Percentiles rank a stretch among this genome's conserved stretches.
Conservation (phyloP, 2,888 invertebrate genomes). For the Sinodicranocentrus sp. region DNA sequence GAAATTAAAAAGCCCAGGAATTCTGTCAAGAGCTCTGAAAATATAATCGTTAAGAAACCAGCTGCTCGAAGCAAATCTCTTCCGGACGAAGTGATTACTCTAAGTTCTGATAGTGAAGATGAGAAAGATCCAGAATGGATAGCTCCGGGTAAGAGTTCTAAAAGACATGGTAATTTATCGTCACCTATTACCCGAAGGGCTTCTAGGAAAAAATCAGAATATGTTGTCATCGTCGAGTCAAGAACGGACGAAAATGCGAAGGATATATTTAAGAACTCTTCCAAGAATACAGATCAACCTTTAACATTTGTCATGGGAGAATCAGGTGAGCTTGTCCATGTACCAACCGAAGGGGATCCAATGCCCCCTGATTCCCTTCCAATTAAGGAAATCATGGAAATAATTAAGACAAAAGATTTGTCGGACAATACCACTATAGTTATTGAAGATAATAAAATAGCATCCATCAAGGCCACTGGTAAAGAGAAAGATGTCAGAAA, state of each 20-base stretch:
- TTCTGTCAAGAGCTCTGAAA: not conserved
- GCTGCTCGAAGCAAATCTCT: not conserved
- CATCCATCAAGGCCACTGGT: constrained; percentile 6
- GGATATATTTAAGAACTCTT: constrained; percentile 31
- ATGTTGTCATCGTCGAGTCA: constrained; percentile 54
- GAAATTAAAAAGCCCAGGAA: not conserved
- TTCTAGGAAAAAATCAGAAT: constrained; percentile 47
- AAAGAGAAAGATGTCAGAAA: not conserved
- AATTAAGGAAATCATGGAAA: constrained; percentile 58
- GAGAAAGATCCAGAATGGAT: constrained; percentile 59
- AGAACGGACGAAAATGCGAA: constrained; percentile 27
- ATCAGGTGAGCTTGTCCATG: constrained; percentile 52
- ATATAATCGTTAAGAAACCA: not conserved
- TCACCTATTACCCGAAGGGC: not conserved
- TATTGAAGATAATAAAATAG: constrained; percentile 56
- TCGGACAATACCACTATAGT: constrained; percentile 58
- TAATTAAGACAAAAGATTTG: constrained; percentile 47
- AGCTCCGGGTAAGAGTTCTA: constrained; percentile 22
- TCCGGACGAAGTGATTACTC: constrained; percentile 49
- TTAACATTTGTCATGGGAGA: constrained; percentile 58
- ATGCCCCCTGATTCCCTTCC: constrained; percentile 48
- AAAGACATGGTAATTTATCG: not conserved
- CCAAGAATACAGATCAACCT: constrained; percentile 30
- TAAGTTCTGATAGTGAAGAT: constrained; percentile 60
- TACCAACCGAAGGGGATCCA: constrained; percentile 34